Percentiles rank a stretch among this genome's conserved stretches.
Conservation (phyloP, 2,797 vertebrate genomes). For the Enteromius thamalakanensis region DNA sequence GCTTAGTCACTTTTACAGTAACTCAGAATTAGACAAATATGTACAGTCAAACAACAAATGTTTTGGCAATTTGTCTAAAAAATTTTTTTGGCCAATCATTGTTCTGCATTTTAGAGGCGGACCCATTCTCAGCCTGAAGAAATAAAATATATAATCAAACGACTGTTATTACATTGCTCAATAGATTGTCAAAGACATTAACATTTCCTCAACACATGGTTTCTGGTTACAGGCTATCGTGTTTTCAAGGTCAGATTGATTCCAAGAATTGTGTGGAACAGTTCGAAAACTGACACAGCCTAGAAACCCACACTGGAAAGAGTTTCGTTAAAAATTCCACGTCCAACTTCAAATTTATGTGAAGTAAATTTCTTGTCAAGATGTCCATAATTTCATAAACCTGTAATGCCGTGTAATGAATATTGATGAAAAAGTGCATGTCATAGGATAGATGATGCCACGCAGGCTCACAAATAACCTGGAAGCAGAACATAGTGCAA, state of each 20-base stretch:
- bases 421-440: neutral
- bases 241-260: neutral
- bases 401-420: neutral
- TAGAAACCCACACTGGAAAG: neutral
- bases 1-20: neutral
- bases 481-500: constrained; percentile 26
- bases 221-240: neutral
- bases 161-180: neutral
- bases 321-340: neutral
- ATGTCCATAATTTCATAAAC: neutral
- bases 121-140: neutral
- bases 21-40: neutral
- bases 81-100: neutral
- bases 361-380: neutral
- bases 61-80: neutral
- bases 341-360: neutral
- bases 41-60: neutral
- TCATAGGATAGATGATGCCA: constrained; percentile 13
- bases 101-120: neutral
- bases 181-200: neutral
- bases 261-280: neutral
- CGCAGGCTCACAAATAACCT: neutral
- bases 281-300: neutral
- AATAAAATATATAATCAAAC: neutral
- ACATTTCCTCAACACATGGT: too few relatives aligned